Evolutionary conservation across 1,140 invertebrate genomes (phyloP).

Genomic region (Drosophila mojavensis): DNA sequence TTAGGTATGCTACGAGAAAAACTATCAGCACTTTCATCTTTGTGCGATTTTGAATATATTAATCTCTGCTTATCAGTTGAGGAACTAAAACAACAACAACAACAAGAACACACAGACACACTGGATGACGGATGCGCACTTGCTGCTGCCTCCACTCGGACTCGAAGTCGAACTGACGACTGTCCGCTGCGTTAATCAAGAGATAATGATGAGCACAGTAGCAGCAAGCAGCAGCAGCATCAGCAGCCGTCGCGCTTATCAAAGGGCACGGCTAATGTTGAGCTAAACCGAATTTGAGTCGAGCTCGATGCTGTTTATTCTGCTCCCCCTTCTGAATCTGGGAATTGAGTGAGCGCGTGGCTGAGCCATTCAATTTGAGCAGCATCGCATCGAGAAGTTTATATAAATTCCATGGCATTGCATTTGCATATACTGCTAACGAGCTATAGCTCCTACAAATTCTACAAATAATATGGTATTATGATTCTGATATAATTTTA

Average conservation of each 20-base stretch:
- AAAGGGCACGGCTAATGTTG: slow-evolving; percentile 40
- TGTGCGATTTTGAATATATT: slow-evolving; percentile 16
- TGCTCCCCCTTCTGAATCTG: slow-evolving; percentile 40
- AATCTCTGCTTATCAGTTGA: slow-evolving; percentile 43
- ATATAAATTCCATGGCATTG: not conserved
- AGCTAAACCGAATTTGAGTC: slow-evolving; percentile 28
- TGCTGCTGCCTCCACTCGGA: slow-evolving; percentile 26
- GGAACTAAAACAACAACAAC: slow-evolving; percentile 12
- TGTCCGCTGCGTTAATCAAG: slow-evolving; percentile 41
- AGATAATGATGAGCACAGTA: slow-evolving; percentile 49
- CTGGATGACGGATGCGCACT: slow-evolving; percentile 10
- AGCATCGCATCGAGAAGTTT: too few relatives aligned
- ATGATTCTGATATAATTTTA: too few relatives aligned
- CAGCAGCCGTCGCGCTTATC: slow-evolving; percentile 28
- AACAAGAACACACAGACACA: not conserved
- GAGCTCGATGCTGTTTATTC: slow-evolving; percentile 1
- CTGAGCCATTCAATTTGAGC: not conserved
- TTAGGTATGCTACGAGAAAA: slow-evolving; percentile 24
- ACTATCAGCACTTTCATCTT: slow-evolving; percentile 63
- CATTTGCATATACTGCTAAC: not conserved
- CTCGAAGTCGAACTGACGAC: slow-evolving; percentile 33
- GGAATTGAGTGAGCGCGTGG: slow-evolving; percentile 46
- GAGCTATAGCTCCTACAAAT: too few relatives aligned
- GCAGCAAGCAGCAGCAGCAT: slow-evolving; percentile 1
- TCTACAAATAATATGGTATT: not conserved